phyloP scores from a whole-genome alignment of 2,888 invertebrate genomes.

The Melieria crassipennis region DNA sequence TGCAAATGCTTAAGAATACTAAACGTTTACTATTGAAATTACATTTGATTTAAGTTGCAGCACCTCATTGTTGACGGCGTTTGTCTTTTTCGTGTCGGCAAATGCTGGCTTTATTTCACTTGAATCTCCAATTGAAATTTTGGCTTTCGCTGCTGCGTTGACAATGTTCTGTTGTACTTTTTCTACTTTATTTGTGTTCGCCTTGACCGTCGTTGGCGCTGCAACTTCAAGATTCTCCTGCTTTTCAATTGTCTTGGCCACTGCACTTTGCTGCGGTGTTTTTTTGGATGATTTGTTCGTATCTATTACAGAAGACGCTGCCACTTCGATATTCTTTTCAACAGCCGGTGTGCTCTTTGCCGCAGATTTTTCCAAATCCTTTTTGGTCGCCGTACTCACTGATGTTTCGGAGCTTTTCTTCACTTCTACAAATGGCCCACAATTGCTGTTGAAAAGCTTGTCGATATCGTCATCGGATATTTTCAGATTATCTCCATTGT shows the following conservation, averaged over 20 bases:
- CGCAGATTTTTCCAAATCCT: neutral
- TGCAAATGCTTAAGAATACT: too few relatives aligned
- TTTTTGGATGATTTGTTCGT: constrained; percentile 10
- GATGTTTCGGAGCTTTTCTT: constrained; percentile 36
- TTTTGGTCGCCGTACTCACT: constrained; percentile 14
- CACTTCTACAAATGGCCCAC: constrained; percentile 58
- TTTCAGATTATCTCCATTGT: constrained; percentile 50
- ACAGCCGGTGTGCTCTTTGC: constrained; percentile 5
- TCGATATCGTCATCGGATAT: constrained; percentile 65
- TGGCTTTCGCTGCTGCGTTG: too few relatives aligned
- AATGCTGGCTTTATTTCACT: too few relatives aligned
- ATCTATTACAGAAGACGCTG: neutral
- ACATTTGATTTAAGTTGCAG: constrained; percentile 26
- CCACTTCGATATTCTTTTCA: neutral
- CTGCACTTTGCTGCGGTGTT: neutral
- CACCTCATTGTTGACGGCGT: constrained; percentile 2
- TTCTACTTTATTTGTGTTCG: too few relatives aligned
- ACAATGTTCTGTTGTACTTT: too few relatives aligned
- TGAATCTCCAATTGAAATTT: too few relatives aligned
- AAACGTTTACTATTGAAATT: constrained; percentile 5
- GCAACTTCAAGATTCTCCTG: too few relatives aligned
- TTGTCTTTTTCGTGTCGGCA: neutral
- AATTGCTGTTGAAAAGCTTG: constrained; percentile 63
- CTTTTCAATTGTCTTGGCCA: too few relatives aligned
- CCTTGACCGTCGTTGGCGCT: too few relatives aligned